Percentiles rank a stretch among this genome's conserved stretches.
Evolutionary conservation across 2,797 vertebrate species (phyloP).

Genomic region (Tenualosa ilisha): DNA sequence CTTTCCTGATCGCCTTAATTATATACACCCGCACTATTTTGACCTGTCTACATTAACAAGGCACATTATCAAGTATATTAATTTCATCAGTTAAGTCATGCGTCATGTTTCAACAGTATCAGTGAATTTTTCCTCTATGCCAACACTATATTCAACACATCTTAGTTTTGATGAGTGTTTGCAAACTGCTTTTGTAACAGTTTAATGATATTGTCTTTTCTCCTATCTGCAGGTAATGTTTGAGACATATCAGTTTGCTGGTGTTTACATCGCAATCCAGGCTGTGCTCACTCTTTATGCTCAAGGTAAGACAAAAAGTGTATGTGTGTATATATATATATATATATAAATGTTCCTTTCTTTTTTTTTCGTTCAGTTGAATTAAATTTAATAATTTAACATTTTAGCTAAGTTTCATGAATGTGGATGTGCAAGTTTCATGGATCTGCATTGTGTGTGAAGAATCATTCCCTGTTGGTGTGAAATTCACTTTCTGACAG

Average conservation of each 20-base stretch:
- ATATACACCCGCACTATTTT: not conserved
- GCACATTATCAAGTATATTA: not conserved
- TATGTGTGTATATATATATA: not conserved
- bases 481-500: not conserved
- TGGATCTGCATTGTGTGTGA: not conserved
- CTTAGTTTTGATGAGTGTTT: not conserved
- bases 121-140: not conserved
- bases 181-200: not conserved
- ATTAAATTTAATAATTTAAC: not conserved
- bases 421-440: not conserved
- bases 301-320: slow-evolving; percentile 76
- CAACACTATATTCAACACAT: not conserved
- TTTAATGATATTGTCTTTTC: not conserved
- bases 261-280: slow-evolving; percentile 88
- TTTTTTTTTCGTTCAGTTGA: no score
- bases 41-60: not conserved
- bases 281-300: slow-evolving; percentile 88
- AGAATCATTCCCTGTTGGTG: not conserved
- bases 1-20: not conserved
- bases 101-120: not conserved
- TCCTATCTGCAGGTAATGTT: slow-evolving; percentile 83
- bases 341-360: not conserved
- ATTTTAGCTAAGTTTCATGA: not conserved
- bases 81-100: not conserved
- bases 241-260: slow-evolving; percentile 89